Base-by-base conservation (phyloP, 2,888 invertebrate genomes). In the Aphelenchoides bicaudatus region DNA sequence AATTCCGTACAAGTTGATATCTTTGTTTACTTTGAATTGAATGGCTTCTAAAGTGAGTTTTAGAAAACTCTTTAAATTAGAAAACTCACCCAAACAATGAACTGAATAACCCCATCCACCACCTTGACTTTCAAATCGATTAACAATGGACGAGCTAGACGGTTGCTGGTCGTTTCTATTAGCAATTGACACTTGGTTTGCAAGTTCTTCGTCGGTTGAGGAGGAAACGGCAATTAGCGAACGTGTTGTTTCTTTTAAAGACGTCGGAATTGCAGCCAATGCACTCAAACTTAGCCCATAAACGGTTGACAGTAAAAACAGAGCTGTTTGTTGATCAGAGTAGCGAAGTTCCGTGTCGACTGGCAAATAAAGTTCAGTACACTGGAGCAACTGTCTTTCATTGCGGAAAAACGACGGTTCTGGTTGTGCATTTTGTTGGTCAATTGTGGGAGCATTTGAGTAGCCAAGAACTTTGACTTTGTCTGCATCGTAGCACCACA, bases 31-130 rank as follows among this genome's bases (percentile, higher is more conserved):
- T 86, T 89, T 90, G 80, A 96, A 94, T 48, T 94, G 85, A 65
- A 96, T 88, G 0, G 94, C 94, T 81, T 96, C 96, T 25, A 94
- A 87, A 2, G 92, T 92, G 79, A 93, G 91, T 0, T 90, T 91
- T 0, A 92, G 91, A 81, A 96, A 96, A 1, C 94, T 94, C n/a
- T n/a, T n/a, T n/a, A n/a, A n/a, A n/a, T n/a, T n/a, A n/a, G n/a
- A n/a, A n/a, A n/a, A n/a, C n/a, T n/a, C n/a, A n/a, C n/a, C n/a
- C n/a, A n/a, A n/a, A n/a, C n/a, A n/a, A n/a, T n/a, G n/a, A n/a
- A n/a, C n/a, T n/a, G n/a, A n/a, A 96, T 96, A 96, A 3, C 93
- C 93, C 27, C 93, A 93, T 1, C 94, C 94, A 76, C 91, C 89
- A 5, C 63, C 68, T 48, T 77, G 69, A 55, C 74, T 94, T 66